These are phyloP conservation scores for Coelopa frigida DNA, from an alignment of 1,140 invertebrate genomes.

Conservation along the genomic window DNA sequence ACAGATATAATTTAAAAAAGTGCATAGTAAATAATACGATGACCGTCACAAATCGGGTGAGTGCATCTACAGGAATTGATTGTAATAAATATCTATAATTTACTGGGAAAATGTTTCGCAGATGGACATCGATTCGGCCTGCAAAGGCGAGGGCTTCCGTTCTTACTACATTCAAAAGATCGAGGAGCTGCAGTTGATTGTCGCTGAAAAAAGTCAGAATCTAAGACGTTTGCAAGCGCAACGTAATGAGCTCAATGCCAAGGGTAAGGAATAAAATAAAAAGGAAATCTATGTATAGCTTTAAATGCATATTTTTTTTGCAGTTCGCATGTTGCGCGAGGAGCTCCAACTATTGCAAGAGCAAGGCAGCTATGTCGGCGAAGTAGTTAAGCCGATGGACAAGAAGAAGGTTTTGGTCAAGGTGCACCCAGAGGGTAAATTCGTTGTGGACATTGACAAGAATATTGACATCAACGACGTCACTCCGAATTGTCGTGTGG, in stretches of 20 bases:
- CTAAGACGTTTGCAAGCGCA: conserved; percentile 95
- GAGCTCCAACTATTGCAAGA: conserved; percentile 97
- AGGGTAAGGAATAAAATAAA: conserved; percentile 58
- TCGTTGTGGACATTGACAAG: conserved; percentile 99
- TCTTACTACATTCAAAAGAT: conserved; percentile 97
- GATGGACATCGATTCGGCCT: conserved; percentile 79
- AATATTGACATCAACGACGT: conserved; percentile 99
- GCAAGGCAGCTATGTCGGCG: conserved; percentile 98
- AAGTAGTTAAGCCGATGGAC: conserved; percentile 99
- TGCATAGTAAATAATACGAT: no score
- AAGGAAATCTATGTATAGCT: not conserved
- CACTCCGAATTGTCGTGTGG: conserved; percentile 95
- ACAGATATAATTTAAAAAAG: no score
- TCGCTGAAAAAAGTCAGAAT: conserved; percentile 97
- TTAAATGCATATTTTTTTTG: not conserved
- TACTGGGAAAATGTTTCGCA: conserved; percentile 31
- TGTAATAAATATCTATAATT: not conserved
- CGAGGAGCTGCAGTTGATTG: conserved; percentile 89
- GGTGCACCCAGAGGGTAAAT: conserved; percentile 99
- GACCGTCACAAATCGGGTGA: conserved; percentile 38
- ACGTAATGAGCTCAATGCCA: conserved; percentile 98
- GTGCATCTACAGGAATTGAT: conserved; percentile 4
- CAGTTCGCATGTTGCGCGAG: conserved; percentile 94
- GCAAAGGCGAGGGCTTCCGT: conserved; percentile 74
- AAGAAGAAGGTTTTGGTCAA: conserved; percentile 99